Conservation (phyloP, 2,888 invertebrate species). For the Nebria salina region DNA sequence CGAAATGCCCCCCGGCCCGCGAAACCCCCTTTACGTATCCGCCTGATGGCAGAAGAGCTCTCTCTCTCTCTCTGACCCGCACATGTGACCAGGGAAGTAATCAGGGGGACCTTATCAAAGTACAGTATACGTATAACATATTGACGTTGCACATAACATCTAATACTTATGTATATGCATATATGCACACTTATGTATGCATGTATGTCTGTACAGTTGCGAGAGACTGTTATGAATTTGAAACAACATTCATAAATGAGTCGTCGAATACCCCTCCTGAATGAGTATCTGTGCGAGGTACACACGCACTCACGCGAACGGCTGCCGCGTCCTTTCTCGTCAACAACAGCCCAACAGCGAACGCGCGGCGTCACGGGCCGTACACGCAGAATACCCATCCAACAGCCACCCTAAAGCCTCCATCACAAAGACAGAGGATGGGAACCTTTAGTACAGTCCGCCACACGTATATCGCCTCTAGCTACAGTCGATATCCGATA, state of each 20-base stretch:
- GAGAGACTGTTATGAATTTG: no score
- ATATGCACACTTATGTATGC: no score
- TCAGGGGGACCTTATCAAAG: not conserved
- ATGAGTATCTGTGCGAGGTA: not conserved
- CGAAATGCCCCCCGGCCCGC: constrained; percentile 44
- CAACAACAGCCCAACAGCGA: constrained; percentile 1
- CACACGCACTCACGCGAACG: constrained; percentile 1
- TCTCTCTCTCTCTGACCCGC: constrained; percentile 30
- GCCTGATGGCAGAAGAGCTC: constrained; percentile 21
- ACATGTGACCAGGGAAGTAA: constrained; percentile 19
- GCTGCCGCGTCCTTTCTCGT: constrained; percentile 1
- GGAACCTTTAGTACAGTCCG: not conserved
- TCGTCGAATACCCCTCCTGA: no score
- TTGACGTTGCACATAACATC: no score
- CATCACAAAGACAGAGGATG: not conserved
- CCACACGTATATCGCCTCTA: not conserved
- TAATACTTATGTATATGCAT: no score
- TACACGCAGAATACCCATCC: constrained; percentile 1
- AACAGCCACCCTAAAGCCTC: not conserved
- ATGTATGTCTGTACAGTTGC: no score
- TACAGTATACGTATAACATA: not conserved
- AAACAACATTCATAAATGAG: no score
- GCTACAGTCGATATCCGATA: not conserved
- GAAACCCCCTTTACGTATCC: constrained; percentile 26
- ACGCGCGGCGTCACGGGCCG: not conserved